Base-by-base conservation (phyloP, 2,797 vertebrate species). In the Meriones psammophilus region DNA sequence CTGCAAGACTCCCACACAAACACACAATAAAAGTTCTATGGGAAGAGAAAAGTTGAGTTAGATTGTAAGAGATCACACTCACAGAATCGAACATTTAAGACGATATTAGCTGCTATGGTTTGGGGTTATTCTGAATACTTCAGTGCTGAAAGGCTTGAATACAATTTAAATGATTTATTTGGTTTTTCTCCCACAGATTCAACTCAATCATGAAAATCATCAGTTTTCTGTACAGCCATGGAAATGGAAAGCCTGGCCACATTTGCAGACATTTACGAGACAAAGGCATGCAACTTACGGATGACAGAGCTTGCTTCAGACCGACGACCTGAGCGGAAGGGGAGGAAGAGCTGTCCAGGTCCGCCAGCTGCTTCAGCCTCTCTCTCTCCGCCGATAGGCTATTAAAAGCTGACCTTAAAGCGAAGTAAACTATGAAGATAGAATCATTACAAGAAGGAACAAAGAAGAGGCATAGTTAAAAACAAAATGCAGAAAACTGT, bases 321-420 rank as follows among this genome's bases (percentile, higher is more conserved):
- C 99, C 99, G 85, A 99, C 95, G 92, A 99, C 99, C 98, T 99
- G 99, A 33, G 99, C 98, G 6, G 99, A 99, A 26, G 99, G 99
- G 17, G 99, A 98, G 28, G 98, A 98, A 1, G 98, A 96, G 69
- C 97, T 97, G 78, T 99, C 99, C 0, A 99, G 98, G 83, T 99
- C 99, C 98, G 99, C 95, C 97, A 99, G 98, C 85, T 99, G 99
- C 97, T 98, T 99, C 97, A 99, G 97, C 97, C 99, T 99, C 97
- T 99, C 99, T 95, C 98, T 99, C 97, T 99, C 99, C 33, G 98
- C 96, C 39, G 99, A 99, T 69, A 99, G 98, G n/a, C 99, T 98
- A 97, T 98, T 98, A 97, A 99, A 99, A 89, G 99, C 99, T 24
- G 99, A 99, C 98, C 99, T 99, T 99, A 99, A 99, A 97, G 99